Evolutionary conservation across 2,888 invertebrate genomes (phyloP).

Genomic region (Volucella zonaria): DNA sequence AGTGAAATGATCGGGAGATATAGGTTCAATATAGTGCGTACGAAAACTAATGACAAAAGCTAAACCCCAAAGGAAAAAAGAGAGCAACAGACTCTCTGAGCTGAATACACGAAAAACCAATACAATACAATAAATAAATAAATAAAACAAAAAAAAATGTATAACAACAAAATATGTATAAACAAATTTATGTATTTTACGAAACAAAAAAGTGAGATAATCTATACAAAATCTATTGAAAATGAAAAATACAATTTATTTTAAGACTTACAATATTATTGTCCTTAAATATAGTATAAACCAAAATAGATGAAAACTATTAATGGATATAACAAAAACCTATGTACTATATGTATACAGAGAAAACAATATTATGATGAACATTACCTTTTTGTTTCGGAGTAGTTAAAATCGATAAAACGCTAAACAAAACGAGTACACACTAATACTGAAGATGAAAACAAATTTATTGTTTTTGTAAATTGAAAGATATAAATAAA

Average conservation of each 20-base stretch:
- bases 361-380: slow-evolving; percentile 4
- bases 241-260: slow-evolving; percentile 9
- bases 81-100: not conserved
- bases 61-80: slow-evolving; percentile 18
- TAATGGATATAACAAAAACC: slow-evolving; percentile 26
- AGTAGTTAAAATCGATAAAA: not conserved
- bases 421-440: slow-evolving; percentile 11
- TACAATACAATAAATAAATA: slow-evolving; percentile 42
- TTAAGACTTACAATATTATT: slow-evolving; percentile 14
- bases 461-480: slow-evolving; percentile 53
- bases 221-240: slow-evolving; percentile 18
- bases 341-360: slow-evolving; percentile 23
- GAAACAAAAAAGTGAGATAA: slow-evolving; percentile 5
- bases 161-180: slow-evolving; percentile 30
- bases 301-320: slow-evolving; percentile 10
- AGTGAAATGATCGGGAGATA: not conserved
- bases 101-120: slow-evolving; percentile 24
- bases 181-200: slow-evolving; percentile 33
- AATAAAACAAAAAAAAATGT: slow-evolving; percentile 7
- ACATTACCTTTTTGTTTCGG: slow-evolving; percentile 4
- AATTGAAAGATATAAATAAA: slow-evolving; percentile 49
- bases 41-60: slow-evolving; percentile 1
- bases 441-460: slow-evolving; percentile 6
- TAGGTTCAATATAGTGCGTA: not conserved
- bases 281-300: slow-evolving; percentile 16